Evolutionary conservation across 2,113 vertebrate species (phyloP).

Genomic region (Vanacampus margaritifer): DNA sequence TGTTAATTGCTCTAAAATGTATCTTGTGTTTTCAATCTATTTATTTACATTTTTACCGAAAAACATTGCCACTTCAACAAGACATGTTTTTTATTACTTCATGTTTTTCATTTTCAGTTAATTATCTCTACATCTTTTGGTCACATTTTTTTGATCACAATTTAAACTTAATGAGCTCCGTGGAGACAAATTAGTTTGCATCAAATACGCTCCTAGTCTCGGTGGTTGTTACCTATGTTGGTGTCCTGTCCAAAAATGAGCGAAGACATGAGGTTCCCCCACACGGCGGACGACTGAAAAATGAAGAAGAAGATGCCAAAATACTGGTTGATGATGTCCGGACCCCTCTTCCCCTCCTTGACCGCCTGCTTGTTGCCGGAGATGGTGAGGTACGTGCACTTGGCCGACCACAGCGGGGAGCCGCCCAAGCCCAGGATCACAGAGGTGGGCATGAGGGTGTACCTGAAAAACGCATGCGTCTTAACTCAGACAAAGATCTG

Average conservation of each 20-base stretch:
- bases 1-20: too few relatives aligned
- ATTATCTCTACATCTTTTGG: too few relatives aligned
- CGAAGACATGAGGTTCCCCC: constrained; percentile 95
- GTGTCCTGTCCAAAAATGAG: constrained; percentile 81
- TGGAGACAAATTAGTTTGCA: too few relatives aligned
- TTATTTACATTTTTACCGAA: too few relatives aligned
- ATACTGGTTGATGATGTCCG: constrained; percentile 85
- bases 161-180: too few relatives aligned
- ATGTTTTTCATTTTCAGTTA: too few relatives aligned
- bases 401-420: constrained; percentile 90
- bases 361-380: constrained; percentile 72
- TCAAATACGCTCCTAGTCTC: neutral
- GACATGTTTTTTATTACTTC: too few relatives aligned
- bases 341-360: constrained; percentile 64
- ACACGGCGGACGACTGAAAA: constrained; percentile 88
- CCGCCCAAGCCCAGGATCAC: constrained; percentile 88
- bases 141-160: neutral
- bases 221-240: constrained; percentile 69
- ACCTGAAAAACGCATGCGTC: constrained; percentile 68
- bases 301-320: constrained; percentile 95
- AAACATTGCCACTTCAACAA: too few relatives aligned
- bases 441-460: constrained; percentile 87
- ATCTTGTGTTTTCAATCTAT: too few relatives aligned
- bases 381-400: constrained; percentile 88
- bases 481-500: neutral